phyloP scores from a whole-genome alignment of 2,888 invertebrate species.

The Sylvicola fuscatus region DNA sequence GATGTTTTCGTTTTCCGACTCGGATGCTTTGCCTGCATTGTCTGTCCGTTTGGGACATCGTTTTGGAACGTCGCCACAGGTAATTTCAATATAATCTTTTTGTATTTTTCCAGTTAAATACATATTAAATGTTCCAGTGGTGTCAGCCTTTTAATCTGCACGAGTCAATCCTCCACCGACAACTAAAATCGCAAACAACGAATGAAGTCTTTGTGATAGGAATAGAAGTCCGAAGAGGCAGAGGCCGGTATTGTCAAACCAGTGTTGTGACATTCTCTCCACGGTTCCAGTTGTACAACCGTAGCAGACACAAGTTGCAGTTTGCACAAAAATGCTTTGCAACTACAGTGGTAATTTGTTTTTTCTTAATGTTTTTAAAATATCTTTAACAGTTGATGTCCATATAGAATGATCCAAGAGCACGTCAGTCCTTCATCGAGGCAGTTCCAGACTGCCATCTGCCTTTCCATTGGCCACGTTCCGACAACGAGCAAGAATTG shows the following conservation, averaged over 20 bases:
- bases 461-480: constrained; percentile 92
- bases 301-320: constrained; percentile 53
- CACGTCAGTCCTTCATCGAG: constrained; percentile 47
- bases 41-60: constrained; percentile 55
- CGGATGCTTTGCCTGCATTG: constrained; percentile 61
- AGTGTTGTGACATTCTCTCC: constrained; percentile 86
- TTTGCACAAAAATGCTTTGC: constrained; percentile 79
- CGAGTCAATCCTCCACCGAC: constrained; percentile 50
- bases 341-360: constrained; percentile 43
- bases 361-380: not conserved
- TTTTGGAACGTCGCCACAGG: constrained; percentile 32
- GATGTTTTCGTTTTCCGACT: constrained; percentile 83
- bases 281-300: constrained; percentile 83
- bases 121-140: constrained; percentile 34
- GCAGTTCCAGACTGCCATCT: constrained; percentile 76
- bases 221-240: constrained; percentile 69
- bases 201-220: constrained; percentile 45
- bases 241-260: constrained; percentile 76
- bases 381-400: constrained; percentile 2
- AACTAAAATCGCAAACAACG: constrained; percentile 28
- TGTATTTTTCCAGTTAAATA: not conserved
- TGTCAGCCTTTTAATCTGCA: constrained; percentile 72
- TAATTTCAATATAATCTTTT: constrained; percentile 11
- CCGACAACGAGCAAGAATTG: constrained; percentile 72
- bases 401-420: constrained; percentile 40